Base-by-base conservation (phyloP, 1,140 invertebrate species). In the Drosophila oshimai region DNA sequence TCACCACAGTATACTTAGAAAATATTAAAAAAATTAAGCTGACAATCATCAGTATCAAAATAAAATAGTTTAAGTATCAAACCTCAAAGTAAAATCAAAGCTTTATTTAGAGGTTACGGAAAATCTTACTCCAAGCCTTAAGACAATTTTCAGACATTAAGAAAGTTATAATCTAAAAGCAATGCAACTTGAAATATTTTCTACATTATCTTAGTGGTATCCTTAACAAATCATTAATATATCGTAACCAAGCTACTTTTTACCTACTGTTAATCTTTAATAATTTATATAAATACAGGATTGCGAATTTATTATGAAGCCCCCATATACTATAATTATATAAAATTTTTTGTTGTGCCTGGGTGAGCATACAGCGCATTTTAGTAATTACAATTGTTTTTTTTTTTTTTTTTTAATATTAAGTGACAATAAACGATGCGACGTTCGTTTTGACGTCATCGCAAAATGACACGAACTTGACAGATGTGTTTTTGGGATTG, bases 401-500 rank as follows among this genome's bases (percentile, higher is more conserved):
- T 47, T 26, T 24, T 36, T 24, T 36, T 54, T 68, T 68, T 65
- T 28, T 39, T 69, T 39, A 64, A 36, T 22, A 7, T 45, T 69
- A 69, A 69, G 62, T 54, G 34, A 67, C 37, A 68, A 68, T 68
- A 68, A 54, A 68, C 62, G 29, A 37, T 53, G 61, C 29, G 45
- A 67, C 62, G 64, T 65, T 54, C 26, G 28, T 68, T 68, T 68
- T 68, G 64, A 68, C 64, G 62, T 65, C 62, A 68, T 20, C 26
- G 37, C 22, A 54, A 50, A 44, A 44, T 26, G 22, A 62, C 22
- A 54, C 28, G 6, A 18, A 68, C 26, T 6, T 41, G 12, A 29
- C 22, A 28, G 22, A 55, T 45, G 12, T 57, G 10, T 34, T 26
- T 41, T 53, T 36, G 15, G 20, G 18, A 2, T 20, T 17, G 31